A percentile compares a stretch with the other conserved stretches of the same genome.
Conservation (phyloP, 2,113 vertebrate genomes). For the Myrmophylax atrothorax region DNA sequence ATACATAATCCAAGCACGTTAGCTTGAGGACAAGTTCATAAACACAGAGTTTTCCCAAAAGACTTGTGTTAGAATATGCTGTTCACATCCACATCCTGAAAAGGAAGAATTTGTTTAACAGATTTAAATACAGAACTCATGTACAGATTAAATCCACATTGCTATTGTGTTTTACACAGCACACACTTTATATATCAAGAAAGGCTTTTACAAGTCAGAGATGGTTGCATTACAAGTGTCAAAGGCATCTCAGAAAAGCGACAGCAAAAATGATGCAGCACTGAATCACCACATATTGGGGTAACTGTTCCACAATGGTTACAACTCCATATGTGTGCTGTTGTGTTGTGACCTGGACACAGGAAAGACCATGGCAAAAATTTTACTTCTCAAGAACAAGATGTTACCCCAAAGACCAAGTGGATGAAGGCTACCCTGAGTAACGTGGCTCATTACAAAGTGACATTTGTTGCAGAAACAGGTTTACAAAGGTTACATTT, state of each 20-base stretch:
- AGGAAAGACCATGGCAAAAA: neutral
- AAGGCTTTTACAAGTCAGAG: neutral
- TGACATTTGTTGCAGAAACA: neutral
- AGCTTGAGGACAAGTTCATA: neutral
- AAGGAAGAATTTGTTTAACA: slow-evolving; percentile 29
- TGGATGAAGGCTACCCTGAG: neutral
- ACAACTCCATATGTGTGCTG: accelerated
- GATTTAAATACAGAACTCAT: neutral
- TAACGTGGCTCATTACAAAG: neutral
- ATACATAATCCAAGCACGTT: neutral
- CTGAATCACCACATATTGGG: neutral
- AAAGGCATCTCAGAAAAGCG: neutral
- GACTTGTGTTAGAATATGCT: neutral
- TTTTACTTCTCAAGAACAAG: neutral
- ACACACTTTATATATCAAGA: neutral
- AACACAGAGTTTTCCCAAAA: neutral
- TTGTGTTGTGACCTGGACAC: neutral
- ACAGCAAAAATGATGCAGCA: neutral
- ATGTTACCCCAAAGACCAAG: neutral
- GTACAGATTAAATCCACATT: neutral
- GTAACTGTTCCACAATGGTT: neutral
- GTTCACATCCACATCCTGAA: slow-evolving; percentile 5
- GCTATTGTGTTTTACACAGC: neutral
- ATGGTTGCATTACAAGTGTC: neutral
- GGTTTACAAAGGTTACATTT: neutral